Percentiles rank a stretch among this genome's conserved stretches.
phyloP scores from a whole-genome alignment of 2,113 vertebrate genomes.

The Ginglymostoma cirratum region DNA sequence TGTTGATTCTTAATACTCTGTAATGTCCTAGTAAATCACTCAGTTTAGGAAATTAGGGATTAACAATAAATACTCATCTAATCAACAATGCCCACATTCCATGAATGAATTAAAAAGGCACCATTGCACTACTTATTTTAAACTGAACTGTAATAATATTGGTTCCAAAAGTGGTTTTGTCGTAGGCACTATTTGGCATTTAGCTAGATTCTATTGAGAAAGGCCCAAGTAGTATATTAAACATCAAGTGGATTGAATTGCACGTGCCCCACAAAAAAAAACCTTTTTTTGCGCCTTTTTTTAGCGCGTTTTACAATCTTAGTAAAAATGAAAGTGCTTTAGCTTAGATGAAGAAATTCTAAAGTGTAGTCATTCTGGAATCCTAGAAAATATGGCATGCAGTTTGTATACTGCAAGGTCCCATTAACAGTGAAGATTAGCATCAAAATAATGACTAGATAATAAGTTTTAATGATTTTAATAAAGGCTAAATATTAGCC shows the following conservation, averaged over 20 bases:
- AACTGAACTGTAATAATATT: not conserved
- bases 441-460: not conserved
- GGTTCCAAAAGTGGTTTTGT: not conserved
- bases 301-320: not conserved
- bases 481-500: not conserved
- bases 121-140: not conserved
- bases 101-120: no score
- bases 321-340: not conserved
- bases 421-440: not conserved
- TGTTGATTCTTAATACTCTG: no score
- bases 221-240: not conserved
- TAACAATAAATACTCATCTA: no score
- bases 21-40: no score
- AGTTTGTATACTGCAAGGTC: not conserved
- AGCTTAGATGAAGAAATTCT: not conserved
- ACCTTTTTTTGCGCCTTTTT: not conserved
- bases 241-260: not conserved
- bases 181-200: not conserved
- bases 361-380: not conserved
- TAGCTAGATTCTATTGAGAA: not conserved
- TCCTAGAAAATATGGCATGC: not conserved
- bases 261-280: not conserved
- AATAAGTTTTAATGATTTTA: not conserved
- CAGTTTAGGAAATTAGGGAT: no score
- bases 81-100: no score